These are phyloP conservation scores for Semnornis frantzii DNA, from an alignment of 2,113 vertebrate genomes.

Conservation along the genomic window DNA sequence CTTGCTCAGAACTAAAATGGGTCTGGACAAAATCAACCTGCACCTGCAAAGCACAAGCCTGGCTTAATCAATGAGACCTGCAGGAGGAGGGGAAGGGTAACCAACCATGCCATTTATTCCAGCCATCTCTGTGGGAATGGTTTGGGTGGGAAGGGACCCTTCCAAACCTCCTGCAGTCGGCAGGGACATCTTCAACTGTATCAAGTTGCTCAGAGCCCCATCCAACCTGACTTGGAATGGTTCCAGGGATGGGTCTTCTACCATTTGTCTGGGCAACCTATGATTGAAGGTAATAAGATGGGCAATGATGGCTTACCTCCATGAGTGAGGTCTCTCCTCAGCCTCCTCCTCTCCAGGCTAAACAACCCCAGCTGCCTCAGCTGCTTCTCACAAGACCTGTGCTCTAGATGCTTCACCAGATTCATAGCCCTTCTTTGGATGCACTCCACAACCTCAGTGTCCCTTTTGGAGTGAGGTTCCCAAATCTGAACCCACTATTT, in stretches of 20 bases:
- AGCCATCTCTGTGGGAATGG: neutral
- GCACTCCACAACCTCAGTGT: too few relatives aligned
- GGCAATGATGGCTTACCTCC: too few relatives aligned
- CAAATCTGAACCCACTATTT: too few relatives aligned
- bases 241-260: neutral
- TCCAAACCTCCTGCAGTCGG: fast-evolving
- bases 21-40: constrained; percentile 4
- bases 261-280: neutral
- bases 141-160: neutral
- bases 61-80: neutral
- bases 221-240: neutral
- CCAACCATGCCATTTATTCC: neutral
- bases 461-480: too few relatives aligned
- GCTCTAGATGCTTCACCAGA: too few relatives aligned
- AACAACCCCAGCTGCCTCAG: too few relatives aligned
- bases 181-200: neutral
- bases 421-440: too few relatives aligned
- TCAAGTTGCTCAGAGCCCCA: neutral
- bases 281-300: neutral
- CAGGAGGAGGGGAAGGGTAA: neutral
- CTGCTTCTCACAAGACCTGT: too few relatives aligned
- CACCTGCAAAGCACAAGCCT: neutral
- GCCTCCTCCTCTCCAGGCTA: too few relatives aligned
- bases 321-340: too few relatives aligned
- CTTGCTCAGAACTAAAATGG: neutral